A percentile compares a stretch with the other conserved stretches of the same genome.
phyloP scores from a whole-genome alignment of 1,140 invertebrate species.

The Cotesia chilonis region DNA sequence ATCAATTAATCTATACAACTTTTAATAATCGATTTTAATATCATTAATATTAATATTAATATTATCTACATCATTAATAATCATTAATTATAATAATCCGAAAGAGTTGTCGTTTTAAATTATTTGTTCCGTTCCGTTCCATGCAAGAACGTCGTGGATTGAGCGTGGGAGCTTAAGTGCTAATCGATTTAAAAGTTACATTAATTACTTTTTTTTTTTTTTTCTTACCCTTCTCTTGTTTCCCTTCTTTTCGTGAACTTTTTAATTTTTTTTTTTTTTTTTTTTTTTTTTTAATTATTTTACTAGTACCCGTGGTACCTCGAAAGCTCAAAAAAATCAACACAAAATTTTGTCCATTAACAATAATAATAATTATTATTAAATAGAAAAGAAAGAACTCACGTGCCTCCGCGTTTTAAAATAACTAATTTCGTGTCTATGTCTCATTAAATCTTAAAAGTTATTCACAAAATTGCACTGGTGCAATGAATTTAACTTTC shows the following conservation, averaged over 20 bases:
- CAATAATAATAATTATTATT: neutral
- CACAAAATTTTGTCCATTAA: too few relatives aligned
- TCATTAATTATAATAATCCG: neutral
- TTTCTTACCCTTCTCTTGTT: too few relatives aligned
- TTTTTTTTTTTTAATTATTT: too few relatives aligned
- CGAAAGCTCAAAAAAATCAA: too few relatives aligned
- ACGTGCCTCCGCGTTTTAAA: too few relatives aligned
- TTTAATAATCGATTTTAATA: neutral
- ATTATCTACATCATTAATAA: neutral
- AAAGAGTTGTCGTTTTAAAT: slow-evolving; percentile 27
- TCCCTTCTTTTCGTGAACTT: neutral
- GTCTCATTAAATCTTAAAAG: slow-evolving; percentile 11
- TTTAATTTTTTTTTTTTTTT: neutral
- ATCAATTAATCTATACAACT: slow-evolving; percentile 5
- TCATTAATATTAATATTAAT: neutral
- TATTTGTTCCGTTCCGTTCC: slow-evolving; percentile 34
- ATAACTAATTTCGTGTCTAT: neutral
- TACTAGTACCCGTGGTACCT: neutral
- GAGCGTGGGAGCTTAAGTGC: slow-evolving; percentile 41
- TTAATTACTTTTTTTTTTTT: too few relatives aligned
- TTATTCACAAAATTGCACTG: neutral
- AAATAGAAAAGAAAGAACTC: neutral
- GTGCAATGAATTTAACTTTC: too few relatives aligned
- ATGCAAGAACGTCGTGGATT: slow-evolving; percentile 36
- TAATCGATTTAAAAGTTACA: slow-evolving; percentile 32